Evolutionary conservation across 2,113 vertebrate species (phyloP).

Genomic region (Zeus faber): DNA sequence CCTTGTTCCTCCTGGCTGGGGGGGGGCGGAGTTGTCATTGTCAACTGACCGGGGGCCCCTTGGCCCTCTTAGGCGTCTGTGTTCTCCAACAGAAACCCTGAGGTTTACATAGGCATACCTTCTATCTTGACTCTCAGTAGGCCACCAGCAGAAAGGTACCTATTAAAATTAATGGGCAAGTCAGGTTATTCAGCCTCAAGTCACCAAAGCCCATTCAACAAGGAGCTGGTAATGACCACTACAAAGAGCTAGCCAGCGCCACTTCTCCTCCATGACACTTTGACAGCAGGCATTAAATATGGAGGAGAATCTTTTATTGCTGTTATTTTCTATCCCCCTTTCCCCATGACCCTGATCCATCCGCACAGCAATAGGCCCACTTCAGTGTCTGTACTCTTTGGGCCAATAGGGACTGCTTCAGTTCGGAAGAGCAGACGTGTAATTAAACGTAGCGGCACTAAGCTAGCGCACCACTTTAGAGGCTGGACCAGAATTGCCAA

Average conservation of each 20-base stretch:
- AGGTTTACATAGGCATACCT: slow-evolving; percentile 15
- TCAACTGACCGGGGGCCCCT: slow-evolving; percentile 41
- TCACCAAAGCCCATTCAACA: slow-evolving; percentile 41
- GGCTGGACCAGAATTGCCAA: no score
- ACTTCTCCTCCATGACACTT: slow-evolving; percentile 21
- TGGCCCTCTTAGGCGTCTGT: slow-evolving; percentile 20
- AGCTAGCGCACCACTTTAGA: no score
- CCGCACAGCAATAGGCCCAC: slow-evolving; percentile 35
- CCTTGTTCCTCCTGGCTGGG: slow-evolving; percentile 28
- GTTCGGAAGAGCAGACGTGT: slow-evolving; percentile 1
- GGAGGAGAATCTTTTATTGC: slow-evolving; percentile 43
- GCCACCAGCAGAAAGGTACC: slow-evolving; percentile 51
- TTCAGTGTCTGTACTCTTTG: slow-evolving; percentile 24
- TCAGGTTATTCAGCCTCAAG: slow-evolving; percentile 45
- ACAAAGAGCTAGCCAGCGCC: slow-evolving; percentile 31
- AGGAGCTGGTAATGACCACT: slow-evolving; percentile 46
- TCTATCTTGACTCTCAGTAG: slow-evolving; percentile 32
- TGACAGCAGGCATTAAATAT: slow-evolving; percentile 58
- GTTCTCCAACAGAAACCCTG: slow-evolving; percentile 17
- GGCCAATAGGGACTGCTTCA: slow-evolving; percentile 12
- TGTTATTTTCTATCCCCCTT: slow-evolving; percentile 20
- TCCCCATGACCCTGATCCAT: slow-evolving; percentile 37
- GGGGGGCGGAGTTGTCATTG: slow-evolving; percentile 47
- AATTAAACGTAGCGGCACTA: slow-evolving; percentile 13
- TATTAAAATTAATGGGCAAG: slow-evolving; percentile 67